phyloP scores from a whole-genome alignment of 2,888 invertebrate species.

The Orthonevra nobilis region DNA sequence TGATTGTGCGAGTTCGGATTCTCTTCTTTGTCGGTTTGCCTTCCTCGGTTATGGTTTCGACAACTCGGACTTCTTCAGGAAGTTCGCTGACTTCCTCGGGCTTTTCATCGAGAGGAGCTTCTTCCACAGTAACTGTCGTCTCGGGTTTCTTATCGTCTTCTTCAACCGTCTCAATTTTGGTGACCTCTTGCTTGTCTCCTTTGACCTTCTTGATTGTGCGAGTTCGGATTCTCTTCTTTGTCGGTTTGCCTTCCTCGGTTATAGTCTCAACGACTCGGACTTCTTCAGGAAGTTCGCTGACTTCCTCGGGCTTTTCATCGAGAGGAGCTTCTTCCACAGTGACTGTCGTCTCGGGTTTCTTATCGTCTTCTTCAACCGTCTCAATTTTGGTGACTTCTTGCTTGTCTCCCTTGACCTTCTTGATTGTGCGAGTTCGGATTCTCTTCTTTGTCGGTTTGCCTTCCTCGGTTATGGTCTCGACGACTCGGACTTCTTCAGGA shows the following conservation, averaged over 20 bases:
- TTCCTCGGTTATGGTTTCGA: conserved; percentile 1
- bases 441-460: conserved; percentile 1
- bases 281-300: background rate
- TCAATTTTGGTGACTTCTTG: conserved; percentile 6
- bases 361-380: background rate
- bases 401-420: background rate
- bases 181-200: conserved; percentile 9
- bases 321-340: conserved; percentile 3
- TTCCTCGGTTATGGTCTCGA: background rate
- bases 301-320: conserved; percentile 1
- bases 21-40: conserved; percentile 8
- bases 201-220: conserved; percentile 1
- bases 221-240: conserved; percentile 2
- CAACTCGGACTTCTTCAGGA: background rate
- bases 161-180: conserved; percentile 11
- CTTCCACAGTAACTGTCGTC: conserved; percentile 2
- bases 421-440: background rate
- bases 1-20: conserved; percentile 7
- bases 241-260: conserved; percentile 1
- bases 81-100: background rate
- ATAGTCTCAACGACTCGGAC: background rate
- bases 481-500: background rate
- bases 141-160: conserved; percentile 7
- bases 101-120: background rate
- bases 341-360: background rate